Evolutionary conservation across 1,140 invertebrate genomes (phyloP), one percentile per base, ranked within the genome.

Genomic region (Papilio aristodemus): DNA sequence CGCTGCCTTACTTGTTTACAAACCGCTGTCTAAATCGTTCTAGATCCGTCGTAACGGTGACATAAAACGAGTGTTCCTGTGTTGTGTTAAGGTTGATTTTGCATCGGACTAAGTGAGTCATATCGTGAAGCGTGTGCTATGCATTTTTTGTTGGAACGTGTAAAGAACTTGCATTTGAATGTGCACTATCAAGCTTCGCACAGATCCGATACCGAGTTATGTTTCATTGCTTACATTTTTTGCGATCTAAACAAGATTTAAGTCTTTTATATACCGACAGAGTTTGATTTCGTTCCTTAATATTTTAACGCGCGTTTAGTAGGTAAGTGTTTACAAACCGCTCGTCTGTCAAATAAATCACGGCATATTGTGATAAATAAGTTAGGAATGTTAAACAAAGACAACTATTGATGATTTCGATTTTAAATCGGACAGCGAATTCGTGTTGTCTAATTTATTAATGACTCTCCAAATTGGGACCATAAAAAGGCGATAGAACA

Each of bases 371-470:
- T 7, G 3, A 59, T 46, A 64, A 43, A 43, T 50, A 46, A 27
- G 2, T 7, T 1, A 66, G 62, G 41, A 66, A 66, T 17, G 22
- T 66, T 60, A 59, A 72, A 59, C 67, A 67, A 54, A 60, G 70
- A 69, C 69, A 73, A 76, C 67, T 74, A 74, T 71, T 41, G 62
- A 64, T 41, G 62, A 46, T 46, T 70, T 72, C 17, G 73, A 32
- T 50, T 71, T 70, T 62, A 60, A 75, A 78, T 73, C 72, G 63
- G 60, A 76, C 59, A 69, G 70, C 73, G 69, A 75, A 78, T 74
- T 75, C 69, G 67, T 73, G 69, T 73, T 67, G 60, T 59, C 64
- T 72, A 79, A 79, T 75, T 79, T 79, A 76, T 86, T 82, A 80
- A 75, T 76, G 73, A 79, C 81, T 68, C 74, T 81, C 81, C 75